phyloP scores from a whole-genome alignment of 2,888 invertebrate genomes.

The Gastrophysa polygoni region DNA sequence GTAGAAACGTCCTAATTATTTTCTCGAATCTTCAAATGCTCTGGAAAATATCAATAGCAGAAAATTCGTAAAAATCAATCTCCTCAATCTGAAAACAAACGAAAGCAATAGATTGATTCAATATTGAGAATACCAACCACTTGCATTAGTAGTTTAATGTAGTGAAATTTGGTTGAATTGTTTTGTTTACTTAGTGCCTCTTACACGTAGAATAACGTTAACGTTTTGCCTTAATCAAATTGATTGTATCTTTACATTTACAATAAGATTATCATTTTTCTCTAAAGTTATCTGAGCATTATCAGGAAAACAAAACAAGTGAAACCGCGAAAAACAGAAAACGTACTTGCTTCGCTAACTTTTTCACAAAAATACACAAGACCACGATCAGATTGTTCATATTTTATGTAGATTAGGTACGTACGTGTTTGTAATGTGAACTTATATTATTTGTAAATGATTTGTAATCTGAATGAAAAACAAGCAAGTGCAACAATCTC shows the following conservation, averaged over 20 bases:
- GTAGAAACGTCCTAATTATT: no score
- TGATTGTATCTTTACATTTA: conserved; percentile 26
- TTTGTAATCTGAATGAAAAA: conserved; percentile 24
- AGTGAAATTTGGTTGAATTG: conserved; percentile 14
- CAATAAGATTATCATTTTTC: no score
- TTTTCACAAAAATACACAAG: conserved; percentile 29
- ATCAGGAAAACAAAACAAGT: conserved; percentile 21
- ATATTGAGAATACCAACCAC: not conserved
- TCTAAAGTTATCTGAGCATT: conserved; percentile 33
- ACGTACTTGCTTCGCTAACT: conserved; percentile 34
- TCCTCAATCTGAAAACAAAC: not conserved
- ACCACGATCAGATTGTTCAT: conserved; percentile 26
- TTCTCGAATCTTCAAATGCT: no score
- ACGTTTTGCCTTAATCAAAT: conserved; percentile 45
- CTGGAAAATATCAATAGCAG: no score
- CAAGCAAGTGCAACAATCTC: conserved; percentile 26
- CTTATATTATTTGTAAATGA: conserved; percentile 35
- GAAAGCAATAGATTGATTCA: not conserved
- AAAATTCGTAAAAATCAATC: no score
- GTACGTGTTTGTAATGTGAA: conserved; percentile 38
- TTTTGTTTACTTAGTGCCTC: conserved; percentile 48
- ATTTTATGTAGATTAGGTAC: conserved; percentile 37
- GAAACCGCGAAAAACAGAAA: conserved; percentile 20
- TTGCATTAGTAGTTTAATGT: conserved; percentile 11
- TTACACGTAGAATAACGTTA: conserved; percentile 45